phyloP scores from a whole-genome alignment of 2,888 invertebrate species.

The Neoascia interrupta region DNA sequence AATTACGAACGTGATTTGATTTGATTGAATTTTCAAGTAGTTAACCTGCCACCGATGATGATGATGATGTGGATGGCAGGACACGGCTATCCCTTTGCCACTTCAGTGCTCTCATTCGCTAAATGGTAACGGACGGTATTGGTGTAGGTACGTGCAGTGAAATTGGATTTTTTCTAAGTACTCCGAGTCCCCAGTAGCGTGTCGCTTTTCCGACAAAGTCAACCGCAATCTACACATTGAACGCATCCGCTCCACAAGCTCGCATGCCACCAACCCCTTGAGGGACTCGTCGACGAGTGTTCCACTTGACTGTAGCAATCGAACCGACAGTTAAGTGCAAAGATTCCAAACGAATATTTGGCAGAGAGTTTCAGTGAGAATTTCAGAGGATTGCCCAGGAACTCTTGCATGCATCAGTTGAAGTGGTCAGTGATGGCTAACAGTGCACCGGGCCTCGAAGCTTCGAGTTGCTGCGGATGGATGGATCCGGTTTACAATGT shows the following conservation, averaged over 20 bases:
- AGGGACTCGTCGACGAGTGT: constrained; percentile 23
- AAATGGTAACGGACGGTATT: constrained; percentile 31
- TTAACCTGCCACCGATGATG: constrained; percentile 44
- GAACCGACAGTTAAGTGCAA: constrained; percentile 6
- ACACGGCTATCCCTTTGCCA: constrained; percentile 51
- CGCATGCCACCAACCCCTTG: constrained; percentile 10
- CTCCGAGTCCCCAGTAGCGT: constrained; percentile 5
- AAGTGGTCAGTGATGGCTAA: constrained; percentile 42
- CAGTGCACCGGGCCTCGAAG: constrained; percentile 17
- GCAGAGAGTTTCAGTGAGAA: constrained; percentile 36
- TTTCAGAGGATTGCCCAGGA: constrained; percentile 32
- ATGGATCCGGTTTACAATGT: constrained; percentile 56
- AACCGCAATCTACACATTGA: constrained; percentile 56
- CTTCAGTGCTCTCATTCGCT: constrained; percentile 31
- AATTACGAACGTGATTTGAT: constrained; percentile 67
- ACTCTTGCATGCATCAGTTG: constrained; percentile 49
- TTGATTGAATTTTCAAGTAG: constrained; percentile 69
- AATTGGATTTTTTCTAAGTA: constrained; percentile 51
- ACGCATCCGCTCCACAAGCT: constrained; percentile 33
- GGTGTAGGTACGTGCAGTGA: constrained; percentile 2
- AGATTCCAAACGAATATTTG: constrained; percentile 49
- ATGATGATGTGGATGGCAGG: constrained; percentile 41
- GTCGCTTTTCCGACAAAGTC: constrained; percentile 37
- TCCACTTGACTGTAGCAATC: constrained; percentile 55
- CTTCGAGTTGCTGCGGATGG: constrained; percentile 52